Evolutionary conservation across 2,113 vertebrate genomes (phyloP).

Genomic region (Anolis sagrei): DNA sequence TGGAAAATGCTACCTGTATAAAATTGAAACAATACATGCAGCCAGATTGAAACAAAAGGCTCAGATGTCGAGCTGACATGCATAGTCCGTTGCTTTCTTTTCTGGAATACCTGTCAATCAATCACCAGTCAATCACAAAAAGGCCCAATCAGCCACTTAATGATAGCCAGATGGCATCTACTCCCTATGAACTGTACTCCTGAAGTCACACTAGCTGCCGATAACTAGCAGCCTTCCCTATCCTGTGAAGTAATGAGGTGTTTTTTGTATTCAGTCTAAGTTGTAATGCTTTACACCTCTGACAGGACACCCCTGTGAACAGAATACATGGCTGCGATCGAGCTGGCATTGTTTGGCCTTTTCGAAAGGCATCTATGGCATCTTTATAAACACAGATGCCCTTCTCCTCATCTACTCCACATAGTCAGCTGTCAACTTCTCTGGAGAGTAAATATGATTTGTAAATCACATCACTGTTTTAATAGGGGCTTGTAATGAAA

Average conservation of each 20-base stretch:
- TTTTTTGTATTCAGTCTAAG: conserved; percentile 73
- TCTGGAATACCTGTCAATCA: conserved; percentile 72
- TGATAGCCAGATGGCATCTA: conserved; percentile 72
- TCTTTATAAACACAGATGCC: conserved; percentile 40
- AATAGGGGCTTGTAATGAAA: conserved; percentile 23
- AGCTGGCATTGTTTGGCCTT: conserved; percentile 25
- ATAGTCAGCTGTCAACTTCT: not conserved
- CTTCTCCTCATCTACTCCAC: not conserved
- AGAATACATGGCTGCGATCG: conserved; percentile 32
- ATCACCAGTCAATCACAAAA: conserved; percentile 70
- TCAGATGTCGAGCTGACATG: not conserved
- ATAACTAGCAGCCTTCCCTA: conserved; percentile 62
- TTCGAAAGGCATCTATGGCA: conserved; percentile 16
- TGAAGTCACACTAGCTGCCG: conserved; percentile 53
- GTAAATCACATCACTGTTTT: conserved; percentile 39
- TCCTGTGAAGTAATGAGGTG: conserved; percentile 51
- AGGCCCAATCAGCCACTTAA: conserved; percentile 63
- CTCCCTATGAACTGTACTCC: conserved; percentile 70
- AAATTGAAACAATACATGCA: conserved; percentile 44
- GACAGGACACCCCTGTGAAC: conserved; percentile 47
- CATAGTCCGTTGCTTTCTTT: conserved; percentile 28
- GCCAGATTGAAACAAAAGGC: conserved; percentile 49
- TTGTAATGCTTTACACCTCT: conserved; percentile 43
- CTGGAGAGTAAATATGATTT: conserved; percentile 50
- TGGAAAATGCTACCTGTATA: conserved; percentile 38